phyloP scores from a whole-genome alignment of 2,113 vertebrate species.

The Clupea harengus region DNA sequence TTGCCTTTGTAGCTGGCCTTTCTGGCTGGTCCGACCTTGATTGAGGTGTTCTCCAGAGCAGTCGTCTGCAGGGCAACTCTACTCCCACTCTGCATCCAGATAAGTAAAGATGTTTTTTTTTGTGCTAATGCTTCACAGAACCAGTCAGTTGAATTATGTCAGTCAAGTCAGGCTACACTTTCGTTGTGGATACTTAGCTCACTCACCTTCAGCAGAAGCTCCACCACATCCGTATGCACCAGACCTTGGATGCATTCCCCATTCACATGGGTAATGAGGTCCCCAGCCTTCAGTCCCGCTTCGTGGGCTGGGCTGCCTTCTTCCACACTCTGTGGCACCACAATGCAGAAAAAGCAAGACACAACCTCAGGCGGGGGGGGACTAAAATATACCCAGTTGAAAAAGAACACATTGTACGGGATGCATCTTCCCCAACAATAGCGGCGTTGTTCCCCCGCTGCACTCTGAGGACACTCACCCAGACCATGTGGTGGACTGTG shows the following conservation, averaged over 20 bases:
- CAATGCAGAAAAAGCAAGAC: slow-evolving; percentile 16
- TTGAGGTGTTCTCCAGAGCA: slow-evolving; percentile 90
- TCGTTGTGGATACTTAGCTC: not conserved
- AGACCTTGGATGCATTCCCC: slow-evolving; percentile 89
- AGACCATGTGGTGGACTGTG: slow-evolving; percentile 92
- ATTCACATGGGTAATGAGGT: slow-evolving; percentile 92
- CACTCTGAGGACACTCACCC: slow-evolving; percentile 72
- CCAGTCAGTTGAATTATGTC: not conserved
- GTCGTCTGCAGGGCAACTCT: slow-evolving; percentile 88
- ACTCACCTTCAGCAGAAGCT: slow-evolving; percentile 88
- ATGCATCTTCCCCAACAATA: not conserved
- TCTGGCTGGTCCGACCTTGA: slow-evolving; percentile 87
- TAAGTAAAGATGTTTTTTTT: not conserved
- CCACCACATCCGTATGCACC: slow-evolving; percentile 90
- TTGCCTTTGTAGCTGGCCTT: slow-evolving; percentile 83
- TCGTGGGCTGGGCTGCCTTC: slow-evolving; percentile 89
- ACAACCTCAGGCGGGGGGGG: not conserved
- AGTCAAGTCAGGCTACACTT: not conserved
- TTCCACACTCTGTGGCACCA: slow-evolving; percentile 79
- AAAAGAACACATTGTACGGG: not conserved
- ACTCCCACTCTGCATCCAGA: slow-evolving; percentile 78
- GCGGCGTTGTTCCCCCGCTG: not conserved
- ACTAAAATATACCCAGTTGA: not conserved
- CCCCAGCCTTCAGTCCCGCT: slow-evolving; percentile 83
- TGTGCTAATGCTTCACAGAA: not conserved